phyloP scores from a whole-genome alignment of 2,797 vertebrate genomes.

The Tamandua tetradactyla region DNA sequence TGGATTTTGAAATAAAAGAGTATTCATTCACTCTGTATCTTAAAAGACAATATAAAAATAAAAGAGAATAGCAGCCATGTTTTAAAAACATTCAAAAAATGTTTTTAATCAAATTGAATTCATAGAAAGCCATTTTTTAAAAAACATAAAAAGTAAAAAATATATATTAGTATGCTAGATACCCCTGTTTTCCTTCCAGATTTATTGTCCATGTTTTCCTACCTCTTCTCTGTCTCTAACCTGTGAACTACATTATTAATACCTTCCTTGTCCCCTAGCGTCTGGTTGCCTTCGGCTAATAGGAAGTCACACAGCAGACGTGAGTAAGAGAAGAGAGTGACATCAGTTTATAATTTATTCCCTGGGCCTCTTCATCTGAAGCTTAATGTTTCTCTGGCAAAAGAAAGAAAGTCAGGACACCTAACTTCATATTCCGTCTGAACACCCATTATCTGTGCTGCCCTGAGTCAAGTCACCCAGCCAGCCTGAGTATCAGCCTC shows the following conservation, averaged over 20 bases:
- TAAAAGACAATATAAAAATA: neutral
- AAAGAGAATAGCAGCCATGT: neutral
- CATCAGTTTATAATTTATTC: neutral
- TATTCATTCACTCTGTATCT: neutral
- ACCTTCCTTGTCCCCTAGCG: neutral
- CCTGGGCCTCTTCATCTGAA: neutral
- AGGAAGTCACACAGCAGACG: neutral
- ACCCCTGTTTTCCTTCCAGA: neutral
- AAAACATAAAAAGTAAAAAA: neutral
- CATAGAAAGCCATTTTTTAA: neutral
- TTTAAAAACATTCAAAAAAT: neutral
- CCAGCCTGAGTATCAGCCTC: neutral
- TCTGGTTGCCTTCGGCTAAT: neutral
- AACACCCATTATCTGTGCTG: neutral
- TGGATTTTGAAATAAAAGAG: neutral
- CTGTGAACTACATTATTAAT: neutral
- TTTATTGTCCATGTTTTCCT: neutral
- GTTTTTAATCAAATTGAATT: slow-evolving; percentile 20
- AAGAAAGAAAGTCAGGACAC: neutral
- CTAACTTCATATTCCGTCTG: neutral
- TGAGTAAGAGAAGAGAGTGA: neutral
- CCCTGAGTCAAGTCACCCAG: neutral
- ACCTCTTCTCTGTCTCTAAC: neutral
- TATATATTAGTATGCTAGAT: too few species aligned
- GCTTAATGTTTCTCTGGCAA: neutral